Percentiles rank a stretch among this genome's conserved stretches.
Evolutionary conservation across 2,113 vertebrate genomes (phyloP).

Genomic region (Antechinus stuartii): DNA sequence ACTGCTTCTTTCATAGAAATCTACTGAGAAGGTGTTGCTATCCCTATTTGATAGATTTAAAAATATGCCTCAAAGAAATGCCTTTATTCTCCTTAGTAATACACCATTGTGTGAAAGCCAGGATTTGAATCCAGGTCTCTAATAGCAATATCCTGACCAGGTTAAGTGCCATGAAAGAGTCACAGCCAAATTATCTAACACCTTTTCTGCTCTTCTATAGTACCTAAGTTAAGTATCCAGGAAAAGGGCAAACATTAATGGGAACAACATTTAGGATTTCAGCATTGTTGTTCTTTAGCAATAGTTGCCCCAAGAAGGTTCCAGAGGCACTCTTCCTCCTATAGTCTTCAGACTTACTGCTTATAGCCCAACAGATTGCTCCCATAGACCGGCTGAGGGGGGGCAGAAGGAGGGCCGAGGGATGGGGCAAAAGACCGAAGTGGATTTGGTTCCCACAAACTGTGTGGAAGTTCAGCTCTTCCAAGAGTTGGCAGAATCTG

Average conservation of each 20-base stretch:
- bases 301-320: not conserved
- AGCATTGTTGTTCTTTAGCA: not conserved
- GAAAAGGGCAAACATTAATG: not conserved
- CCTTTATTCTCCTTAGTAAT: no score
- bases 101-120: not conserved
- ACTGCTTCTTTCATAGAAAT: not conserved
- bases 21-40: not conserved
- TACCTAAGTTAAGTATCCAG: not conserved
- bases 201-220: not conserved
- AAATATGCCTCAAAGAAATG: no score
- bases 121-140: not conserved
- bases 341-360: not conserved
- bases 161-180: not conserved
- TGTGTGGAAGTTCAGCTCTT: constrained; percentile 37
- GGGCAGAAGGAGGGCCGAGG: not conserved
- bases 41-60: not conserved
- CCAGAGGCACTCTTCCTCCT: not conserved
- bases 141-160: not conserved
- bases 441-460: constrained; percentile 17
- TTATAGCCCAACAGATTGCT: constrained; percentile 35
- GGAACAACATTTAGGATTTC: not conserved
- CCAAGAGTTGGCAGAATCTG: constrained; percentile 48
- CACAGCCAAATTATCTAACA: not conserved
- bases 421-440: constrained; percentile 44
- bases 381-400: constrained; percentile 28